phyloP scores from a whole-genome alignment of 2,113 vertebrate species.

The Peucedramus taeniatus region DNA sequence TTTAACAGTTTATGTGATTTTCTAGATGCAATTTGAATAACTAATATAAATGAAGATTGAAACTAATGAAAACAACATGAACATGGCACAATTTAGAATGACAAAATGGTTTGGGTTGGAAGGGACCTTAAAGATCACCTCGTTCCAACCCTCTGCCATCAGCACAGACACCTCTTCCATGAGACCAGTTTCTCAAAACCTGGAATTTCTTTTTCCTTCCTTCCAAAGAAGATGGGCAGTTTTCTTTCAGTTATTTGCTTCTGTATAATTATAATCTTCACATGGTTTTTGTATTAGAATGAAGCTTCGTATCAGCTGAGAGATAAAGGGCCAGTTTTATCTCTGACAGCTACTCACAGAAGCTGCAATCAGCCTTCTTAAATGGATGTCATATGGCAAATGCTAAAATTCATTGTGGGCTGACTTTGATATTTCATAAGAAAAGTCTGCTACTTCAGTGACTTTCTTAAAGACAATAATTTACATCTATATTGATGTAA shows the following conservation, averaged over 20 bases:
- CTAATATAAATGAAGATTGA: neutral
- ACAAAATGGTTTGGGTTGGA: neutral
- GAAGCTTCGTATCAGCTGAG: neutral
- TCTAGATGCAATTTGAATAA: neutral
- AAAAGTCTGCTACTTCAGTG: neutral
- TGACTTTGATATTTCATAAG: neutral
- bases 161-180: neutral
- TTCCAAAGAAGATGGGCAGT: neutral
- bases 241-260: neutral
- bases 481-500: neutral
- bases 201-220: neutral
- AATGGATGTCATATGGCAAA: neutral
- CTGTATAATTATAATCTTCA: neutral
- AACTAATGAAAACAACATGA: neutral
- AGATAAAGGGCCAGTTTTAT: neutral
- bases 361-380: neutral
- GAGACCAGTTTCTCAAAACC: neutral
- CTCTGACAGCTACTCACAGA: neutral
- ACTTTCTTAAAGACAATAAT: neutral
- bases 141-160: accelerated
- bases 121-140: neutral
- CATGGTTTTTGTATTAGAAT: neutral
- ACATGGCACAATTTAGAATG: neutral
- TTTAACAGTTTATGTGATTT: neutral
- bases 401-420: neutral